Percentiles rank a stretch among this genome's conserved stretches.
Evolutionary conservation across 1,140 invertebrate genomes (phyloP).

Genomic region (Eciton burchellii): DNA sequence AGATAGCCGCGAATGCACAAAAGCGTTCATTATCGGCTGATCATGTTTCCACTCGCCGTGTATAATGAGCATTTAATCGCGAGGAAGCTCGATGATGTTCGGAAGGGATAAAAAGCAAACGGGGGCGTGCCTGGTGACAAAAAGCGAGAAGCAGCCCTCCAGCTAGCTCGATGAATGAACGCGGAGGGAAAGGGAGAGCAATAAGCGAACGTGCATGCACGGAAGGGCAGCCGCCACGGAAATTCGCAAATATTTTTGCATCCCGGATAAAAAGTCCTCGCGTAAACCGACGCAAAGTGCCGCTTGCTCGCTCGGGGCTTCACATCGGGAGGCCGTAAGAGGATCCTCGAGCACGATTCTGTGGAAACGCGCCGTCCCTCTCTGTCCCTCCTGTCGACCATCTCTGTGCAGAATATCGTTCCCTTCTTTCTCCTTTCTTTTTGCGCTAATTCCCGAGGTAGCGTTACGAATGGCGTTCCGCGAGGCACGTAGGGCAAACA

Average conservation of each 20-base stretch:
- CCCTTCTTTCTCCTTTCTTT: neutral
- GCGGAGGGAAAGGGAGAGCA: neutral
- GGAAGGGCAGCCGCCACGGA: slow-evolving; percentile 7
- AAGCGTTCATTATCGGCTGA: neutral
- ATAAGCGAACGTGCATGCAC: neutral
- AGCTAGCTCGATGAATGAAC: neutral
- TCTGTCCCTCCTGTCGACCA: neutral
- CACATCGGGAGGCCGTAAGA: slow-evolving; percentile 40
- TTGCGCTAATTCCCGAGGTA: slow-evolving; percentile 32
- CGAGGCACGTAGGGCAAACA: neutral
- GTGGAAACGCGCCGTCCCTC: slow-evolving; percentile 22
- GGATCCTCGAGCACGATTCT: slow-evolving; percentile 14
- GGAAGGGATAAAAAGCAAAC: neutral
- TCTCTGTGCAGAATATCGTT: neutral
- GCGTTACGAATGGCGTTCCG: neutral
- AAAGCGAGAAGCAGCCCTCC: neutral
- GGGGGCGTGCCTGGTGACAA: neutral
- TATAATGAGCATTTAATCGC: neutral
- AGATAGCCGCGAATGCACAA: neutral
- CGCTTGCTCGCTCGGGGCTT: slow-evolving; percentile 30
- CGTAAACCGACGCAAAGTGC: slow-evolving; percentile 39
- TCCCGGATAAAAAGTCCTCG: slow-evolving; percentile 37
- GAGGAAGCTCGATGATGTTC: neutral
- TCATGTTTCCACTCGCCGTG: neutral
- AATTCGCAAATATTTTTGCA: slow-evolving; percentile 50